Percentiles rank a stretch among this genome's conserved stretches.
These are phyloP conservation scores for Leptestheria dahalacensis DNA, from an alignment of 1,140 invertebrate species.

Conservation along the genomic window DNA sequence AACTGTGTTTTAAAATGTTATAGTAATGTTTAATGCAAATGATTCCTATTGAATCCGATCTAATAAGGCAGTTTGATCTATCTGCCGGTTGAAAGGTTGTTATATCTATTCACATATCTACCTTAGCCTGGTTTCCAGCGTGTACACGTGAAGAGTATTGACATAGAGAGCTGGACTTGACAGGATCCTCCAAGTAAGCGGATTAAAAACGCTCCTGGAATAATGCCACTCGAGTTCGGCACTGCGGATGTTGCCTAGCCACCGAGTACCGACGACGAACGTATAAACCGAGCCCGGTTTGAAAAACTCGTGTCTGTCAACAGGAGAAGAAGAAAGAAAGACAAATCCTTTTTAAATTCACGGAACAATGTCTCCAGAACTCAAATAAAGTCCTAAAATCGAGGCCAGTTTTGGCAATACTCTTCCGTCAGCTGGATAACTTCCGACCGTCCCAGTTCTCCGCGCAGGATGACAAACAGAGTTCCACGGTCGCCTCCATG, in stretches of 20 bases:
- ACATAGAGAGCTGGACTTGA: constrained; percentile 36
- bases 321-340: background rate
- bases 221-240: constrained; percentile 60
- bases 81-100: background rate
- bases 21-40: no score
- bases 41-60: no score
- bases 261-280: constrained; percentile 45
- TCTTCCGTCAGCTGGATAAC: constrained; percentile 21
- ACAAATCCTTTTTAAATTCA: background rate
- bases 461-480: constrained; percentile 48
- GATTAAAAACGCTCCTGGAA: constrained; percentile 57
- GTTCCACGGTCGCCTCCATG: constrained; percentile 64
- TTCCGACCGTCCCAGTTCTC: constrained; percentile 34
- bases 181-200: constrained; percentile 62
- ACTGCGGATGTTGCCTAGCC: constrained; percentile 42
- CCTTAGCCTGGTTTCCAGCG: constrained; percentile 23
- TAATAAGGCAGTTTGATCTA: no score
- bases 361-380: background rate
- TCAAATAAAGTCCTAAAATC: background rate
- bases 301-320: constrained; percentile 35
- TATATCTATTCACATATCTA: constrained; percentile 7
- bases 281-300: constrained; percentile 53
- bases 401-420: constrained; percentile 18
- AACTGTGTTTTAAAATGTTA: no score
- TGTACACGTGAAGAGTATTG: constrained; percentile 20